Percentiles rank a stretch among this genome's conserved stretches.
These are phyloP conservation scores for Cotesia glomerata DNA, from an alignment of 1,140 invertebrate genomes.

Conservation along the genomic window DNA sequence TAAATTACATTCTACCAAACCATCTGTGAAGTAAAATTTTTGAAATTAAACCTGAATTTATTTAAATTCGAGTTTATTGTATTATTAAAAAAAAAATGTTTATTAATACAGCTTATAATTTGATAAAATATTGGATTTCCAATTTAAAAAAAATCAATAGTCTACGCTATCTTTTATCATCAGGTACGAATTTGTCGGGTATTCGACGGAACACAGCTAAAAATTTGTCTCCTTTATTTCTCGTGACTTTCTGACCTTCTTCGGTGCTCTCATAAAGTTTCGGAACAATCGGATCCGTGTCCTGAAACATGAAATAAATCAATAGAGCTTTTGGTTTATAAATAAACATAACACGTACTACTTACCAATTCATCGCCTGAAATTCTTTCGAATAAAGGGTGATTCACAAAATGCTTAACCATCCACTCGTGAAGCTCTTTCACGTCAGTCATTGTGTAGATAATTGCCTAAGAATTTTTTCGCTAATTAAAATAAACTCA, in stretches of 20 bases:
- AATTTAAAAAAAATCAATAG: constrained; percentile 18
- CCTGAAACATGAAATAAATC: constrained; percentile 62
- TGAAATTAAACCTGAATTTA: no score
- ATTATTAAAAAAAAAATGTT: no score
- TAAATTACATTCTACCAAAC: no score
- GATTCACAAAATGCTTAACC: constrained; percentile 87
- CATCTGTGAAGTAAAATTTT: no score
- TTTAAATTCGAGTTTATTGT: no score
- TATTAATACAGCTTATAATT: no score
- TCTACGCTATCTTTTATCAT: constrained; percentile 23
- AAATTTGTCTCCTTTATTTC: constrained; percentile 94
- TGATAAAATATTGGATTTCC: no score
- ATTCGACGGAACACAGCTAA: constrained; percentile 87
- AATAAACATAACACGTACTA: constrained; percentile 16
- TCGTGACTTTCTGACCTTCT: constrained; percentile 97
- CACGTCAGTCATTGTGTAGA: constrained; percentile 98
- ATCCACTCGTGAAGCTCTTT: constrained; percentile 98
- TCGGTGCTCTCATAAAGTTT: constrained; percentile 93
- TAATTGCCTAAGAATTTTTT: constrained; percentile 73
- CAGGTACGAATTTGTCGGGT: constrained; percentile 59
- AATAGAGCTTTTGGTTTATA: background rate
- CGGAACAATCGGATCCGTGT: constrained; percentile 81
- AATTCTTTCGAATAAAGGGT: constrained; percentile 88
- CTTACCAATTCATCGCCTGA: constrained; percentile 77
- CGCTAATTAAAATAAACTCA: background rate